Evolutionary conservation across 30 jellyfish, hydroid and myxozoan species (phyloP).

Genomic region (Turritopsis dohrnii): DNA sequence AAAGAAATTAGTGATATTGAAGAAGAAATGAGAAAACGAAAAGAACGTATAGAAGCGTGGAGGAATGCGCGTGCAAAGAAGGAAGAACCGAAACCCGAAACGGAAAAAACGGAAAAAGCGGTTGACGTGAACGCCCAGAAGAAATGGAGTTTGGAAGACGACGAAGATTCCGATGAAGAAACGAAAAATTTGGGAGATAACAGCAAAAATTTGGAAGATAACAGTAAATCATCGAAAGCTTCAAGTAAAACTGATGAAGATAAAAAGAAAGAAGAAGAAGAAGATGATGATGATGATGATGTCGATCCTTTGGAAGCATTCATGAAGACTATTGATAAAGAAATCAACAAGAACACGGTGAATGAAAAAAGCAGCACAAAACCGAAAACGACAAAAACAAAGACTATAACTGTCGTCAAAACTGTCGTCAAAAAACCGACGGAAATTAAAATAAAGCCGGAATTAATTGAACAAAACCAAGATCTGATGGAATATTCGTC

Average conservation of each 20-base stretch:
- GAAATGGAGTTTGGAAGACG: conserved; percentile 91
- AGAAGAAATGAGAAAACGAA: conserved; percentile 88
- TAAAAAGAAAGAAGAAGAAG: conserved; percentile 15
- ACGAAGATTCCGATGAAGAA: conserved; percentile 87
- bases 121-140: conserved; percentile 1
- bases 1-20: conserved; percentile 43
- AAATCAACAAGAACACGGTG: conserved; percentile 53
- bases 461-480: conserved; percentile 95
- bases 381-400: conserved; percentile 18
- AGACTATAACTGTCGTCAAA: conserved; percentile 79
- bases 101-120: not conserved
- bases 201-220: not conserved
- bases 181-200: not conserved
- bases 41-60: conserved; percentile 98
- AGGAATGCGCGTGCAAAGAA: conserved; percentile 60
- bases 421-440: conserved; percentile 72
- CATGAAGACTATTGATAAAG: conserved; percentile 85
- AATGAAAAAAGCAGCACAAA: conserved; percentile 26
- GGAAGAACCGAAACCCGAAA: conserved; percentile 26
- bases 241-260: conserved; percentile 20
- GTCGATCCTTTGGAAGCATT: conserved; percentile 95
- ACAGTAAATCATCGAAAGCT: not conserved
- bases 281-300: conserved; percentile 62
- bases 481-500: conserved; percentile 95
- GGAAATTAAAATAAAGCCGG: conserved; percentile 56